Conservation (phyloP, 2,888 invertebrate genomes). For the Petrolisthes cinctipes region DNA sequence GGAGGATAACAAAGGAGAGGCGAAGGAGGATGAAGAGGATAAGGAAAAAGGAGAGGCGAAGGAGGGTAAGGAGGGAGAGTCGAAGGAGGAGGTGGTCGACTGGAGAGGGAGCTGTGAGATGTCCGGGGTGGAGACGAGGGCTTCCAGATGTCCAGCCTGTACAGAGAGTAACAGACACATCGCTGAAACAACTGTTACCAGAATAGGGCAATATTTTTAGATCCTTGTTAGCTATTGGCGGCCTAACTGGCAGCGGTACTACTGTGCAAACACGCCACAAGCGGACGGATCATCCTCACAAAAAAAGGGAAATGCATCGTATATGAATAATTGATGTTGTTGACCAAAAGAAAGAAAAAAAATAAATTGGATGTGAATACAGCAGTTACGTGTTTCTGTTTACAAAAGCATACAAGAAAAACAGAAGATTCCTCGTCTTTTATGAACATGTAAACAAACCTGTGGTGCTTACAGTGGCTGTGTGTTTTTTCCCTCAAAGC, state of each 20-base stretch:
- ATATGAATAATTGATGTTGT: slow-evolving; percentile 42
- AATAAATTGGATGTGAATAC: neutral
- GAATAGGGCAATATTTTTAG: neutral
- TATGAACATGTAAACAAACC: neutral
- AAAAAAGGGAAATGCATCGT: slow-evolving; percentile 21
- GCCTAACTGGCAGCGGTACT: slow-evolving; percentile 17
- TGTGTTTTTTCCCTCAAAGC: neutral
- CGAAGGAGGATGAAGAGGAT: neutral
- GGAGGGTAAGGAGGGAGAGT: neutral
- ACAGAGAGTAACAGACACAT: neutral
- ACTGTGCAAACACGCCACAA: slow-evolving; percentile 30
- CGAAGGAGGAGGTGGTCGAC: neutral
- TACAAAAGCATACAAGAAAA: neutral
- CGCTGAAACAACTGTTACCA: neutral
- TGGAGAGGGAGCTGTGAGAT: slow-evolving; percentile 38
- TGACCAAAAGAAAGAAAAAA: slow-evolving; percentile 16
- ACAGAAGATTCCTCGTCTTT: neutral
- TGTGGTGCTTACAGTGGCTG: neutral
- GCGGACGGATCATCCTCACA: slow-evolving; percentile 19
- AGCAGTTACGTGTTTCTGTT: neutral
- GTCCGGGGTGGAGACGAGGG: slow-evolving; percentile 26
- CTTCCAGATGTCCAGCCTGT: slow-evolving; percentile 17
- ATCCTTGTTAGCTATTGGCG: neutral
- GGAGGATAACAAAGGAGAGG: neutral
- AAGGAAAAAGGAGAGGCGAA: neutral